Percentiles rank a stretch among this genome's conserved stretches.
These are phyloP conservation scores for Tridacna gigas DNA, from an alignment of 2,888 invertebrate genomes.

Conservation along the genomic window DNA sequence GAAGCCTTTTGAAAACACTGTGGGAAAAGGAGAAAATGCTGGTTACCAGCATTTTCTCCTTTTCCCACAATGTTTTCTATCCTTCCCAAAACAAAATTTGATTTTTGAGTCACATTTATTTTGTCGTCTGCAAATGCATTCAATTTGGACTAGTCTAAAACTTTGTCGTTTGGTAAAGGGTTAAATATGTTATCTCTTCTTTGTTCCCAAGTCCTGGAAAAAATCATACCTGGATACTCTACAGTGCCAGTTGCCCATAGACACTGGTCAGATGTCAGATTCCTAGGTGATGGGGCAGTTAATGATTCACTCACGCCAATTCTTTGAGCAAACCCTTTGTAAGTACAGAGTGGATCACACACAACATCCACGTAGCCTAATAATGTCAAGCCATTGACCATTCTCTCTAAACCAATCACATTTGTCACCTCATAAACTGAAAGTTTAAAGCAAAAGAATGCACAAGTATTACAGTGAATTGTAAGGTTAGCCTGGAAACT, in stretches of 20 bases:
- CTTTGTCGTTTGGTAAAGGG: background rate
- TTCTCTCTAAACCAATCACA: slow-evolving; percentile 73
- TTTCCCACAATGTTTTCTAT: background rate
- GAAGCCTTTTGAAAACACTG: background rate
- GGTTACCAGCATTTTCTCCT: background rate
- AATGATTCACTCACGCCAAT: background rate
- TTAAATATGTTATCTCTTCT: background rate
- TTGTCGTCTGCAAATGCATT: background rate
- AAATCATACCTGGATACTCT: slow-evolving; percentile 66
- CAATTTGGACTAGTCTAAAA: background rate
- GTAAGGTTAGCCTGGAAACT: too few species aligned
- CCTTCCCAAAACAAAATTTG: too few species aligned
- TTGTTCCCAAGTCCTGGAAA: too few species aligned
- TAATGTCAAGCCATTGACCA: slow-evolving; percentile 68
- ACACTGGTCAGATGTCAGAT: slow-evolving; percentile 51
- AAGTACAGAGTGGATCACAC: slow-evolving; percentile 69
- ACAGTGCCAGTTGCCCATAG: slow-evolving; percentile 70
- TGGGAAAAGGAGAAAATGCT: background rate
- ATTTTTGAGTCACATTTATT: too few species aligned
- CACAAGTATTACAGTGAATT: too few species aligned
- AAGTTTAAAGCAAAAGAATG: too few species aligned
- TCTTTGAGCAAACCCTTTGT: slow-evolving; percentile 66
- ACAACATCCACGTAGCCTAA: slow-evolving; percentile 70
- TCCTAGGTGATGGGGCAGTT: slow-evolving; percentile 42
- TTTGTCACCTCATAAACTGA: slow-evolving; percentile 74